phyloP scores from a whole-genome alignment of 1,140 invertebrate genomes.

The Panagrolaimus sp. region DNA sequence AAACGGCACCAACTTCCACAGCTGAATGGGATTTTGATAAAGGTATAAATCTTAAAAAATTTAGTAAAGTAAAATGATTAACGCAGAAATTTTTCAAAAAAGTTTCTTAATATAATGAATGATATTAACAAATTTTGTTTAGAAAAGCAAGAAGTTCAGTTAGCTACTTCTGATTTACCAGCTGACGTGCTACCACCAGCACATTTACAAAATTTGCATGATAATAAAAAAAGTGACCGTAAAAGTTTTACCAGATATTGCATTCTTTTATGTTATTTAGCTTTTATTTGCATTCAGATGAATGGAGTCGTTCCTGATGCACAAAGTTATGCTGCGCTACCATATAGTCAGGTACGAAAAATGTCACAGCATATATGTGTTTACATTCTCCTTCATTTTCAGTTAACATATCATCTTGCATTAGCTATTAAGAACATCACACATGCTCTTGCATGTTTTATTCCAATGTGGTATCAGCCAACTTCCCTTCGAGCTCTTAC shows the following conservation, averaged over 20 bases:
- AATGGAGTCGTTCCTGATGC: conserved; percentile 5
- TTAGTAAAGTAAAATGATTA: too few relatives aligned
- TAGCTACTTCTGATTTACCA: not conserved
- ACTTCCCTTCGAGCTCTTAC: not conserved
- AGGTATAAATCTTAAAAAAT: not conserved
- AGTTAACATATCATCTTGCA: conserved; percentile 14
- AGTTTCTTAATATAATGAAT: too few relatives aligned
- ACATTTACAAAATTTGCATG: too few relatives aligned
- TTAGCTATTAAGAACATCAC: not conserved
- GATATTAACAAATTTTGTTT: too few relatives aligned
- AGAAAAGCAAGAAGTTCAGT: not conserved
- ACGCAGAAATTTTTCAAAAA: too few relatives aligned
- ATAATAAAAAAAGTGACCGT: not conserved
- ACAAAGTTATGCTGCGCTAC: conserved; percentile 8
- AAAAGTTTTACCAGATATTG: not conserved
- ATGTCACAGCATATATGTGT: not conserved
- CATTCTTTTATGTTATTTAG: conserved; percentile 5
- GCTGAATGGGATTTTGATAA: not conserved
- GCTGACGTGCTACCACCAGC: not conserved
- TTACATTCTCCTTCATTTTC: not conserved
- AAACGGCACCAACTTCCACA: not conserved
- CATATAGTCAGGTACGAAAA: not conserved
- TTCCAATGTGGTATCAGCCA: conserved; percentile 3
- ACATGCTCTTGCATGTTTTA: not conserved
- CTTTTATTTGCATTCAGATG: not conserved